Evolutionary conservation across 2,113 vertebrate species (phyloP).

Genomic region (Mesoclemmys tuberculata): DNA sequence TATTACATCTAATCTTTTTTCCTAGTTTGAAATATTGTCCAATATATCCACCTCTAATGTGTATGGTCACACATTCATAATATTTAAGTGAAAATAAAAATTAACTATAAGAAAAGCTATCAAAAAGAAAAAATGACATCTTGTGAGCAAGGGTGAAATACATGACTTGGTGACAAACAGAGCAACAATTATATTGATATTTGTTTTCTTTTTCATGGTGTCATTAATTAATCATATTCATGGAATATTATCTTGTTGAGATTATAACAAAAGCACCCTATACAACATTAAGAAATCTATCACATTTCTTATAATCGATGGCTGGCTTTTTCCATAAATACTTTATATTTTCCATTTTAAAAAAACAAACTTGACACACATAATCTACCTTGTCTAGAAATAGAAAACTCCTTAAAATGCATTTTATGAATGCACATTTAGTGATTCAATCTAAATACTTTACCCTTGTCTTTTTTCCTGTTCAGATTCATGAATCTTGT

Average conservation of each 20-base stretch:
- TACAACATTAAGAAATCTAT: slow-evolving; percentile 48
- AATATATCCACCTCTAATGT: slow-evolving; percentile 58
- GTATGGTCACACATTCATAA: slow-evolving; percentile 6
- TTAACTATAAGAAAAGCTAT: slow-evolving; percentile 17
- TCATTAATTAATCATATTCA: slow-evolving; percentile 23
- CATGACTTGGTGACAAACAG: background rate
- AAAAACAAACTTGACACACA: slow-evolving; percentile 22
- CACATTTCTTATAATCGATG: slow-evolving; percentile 11
- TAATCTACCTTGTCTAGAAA: slow-evolving; percentile 66
- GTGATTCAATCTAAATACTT: slow-evolving; percentile 39
- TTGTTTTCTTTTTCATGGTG: slow-evolving; percentile 23
- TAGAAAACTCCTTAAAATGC: slow-evolving; percentile 26
- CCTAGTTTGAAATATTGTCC: slow-evolving; percentile 58
- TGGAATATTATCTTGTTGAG: slow-evolving; percentile 45
- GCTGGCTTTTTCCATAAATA: background rate
- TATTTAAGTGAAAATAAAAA: background rate
- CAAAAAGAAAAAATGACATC: slow-evolving; percentile 28
- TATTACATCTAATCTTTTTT: slow-evolving; percentile 39
- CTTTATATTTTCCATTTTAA: slow-evolving; percentile 44
- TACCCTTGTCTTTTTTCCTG: slow-evolving; percentile 50
- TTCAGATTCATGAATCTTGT: slow-evolving; percentile 66
- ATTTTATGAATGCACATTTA: slow-evolving; percentile 21
- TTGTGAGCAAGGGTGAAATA: slow-evolving; percentile 22
- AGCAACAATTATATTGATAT: background rate
- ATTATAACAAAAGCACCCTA: slow-evolving; percentile 1